A percentile compares a stretch with the other conserved stretches of the same genome.
phyloP scores from a whole-genome alignment of 2,113 vertebrate species.

The Hippolais icterina region DNA sequence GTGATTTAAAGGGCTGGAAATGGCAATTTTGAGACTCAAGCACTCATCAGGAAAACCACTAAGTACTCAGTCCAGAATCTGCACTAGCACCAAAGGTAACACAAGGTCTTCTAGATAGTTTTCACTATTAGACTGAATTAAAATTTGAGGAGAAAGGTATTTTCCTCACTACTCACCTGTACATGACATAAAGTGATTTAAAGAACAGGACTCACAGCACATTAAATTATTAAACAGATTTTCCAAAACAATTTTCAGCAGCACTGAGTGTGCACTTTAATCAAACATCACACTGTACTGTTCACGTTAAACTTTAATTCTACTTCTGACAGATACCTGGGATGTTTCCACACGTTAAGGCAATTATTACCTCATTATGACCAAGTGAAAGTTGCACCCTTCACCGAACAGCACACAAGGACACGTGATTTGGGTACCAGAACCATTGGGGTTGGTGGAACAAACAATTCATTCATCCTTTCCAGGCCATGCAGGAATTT shows the following conservation, averaged over 20 bases:
- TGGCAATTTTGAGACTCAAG: background rate
- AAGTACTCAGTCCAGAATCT: background rate
- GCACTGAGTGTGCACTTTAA: background rate
- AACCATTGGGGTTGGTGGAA: background rate
- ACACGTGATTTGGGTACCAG: background rate
- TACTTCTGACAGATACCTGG: background rate
- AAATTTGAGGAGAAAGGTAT: background rate
- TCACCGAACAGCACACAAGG: background rate
- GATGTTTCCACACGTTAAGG: background rate
- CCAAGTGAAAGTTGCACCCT: background rate
- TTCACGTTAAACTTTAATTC: background rate
- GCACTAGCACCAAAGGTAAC: background rate
- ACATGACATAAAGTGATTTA: background rate
- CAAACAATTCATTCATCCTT: background rate
- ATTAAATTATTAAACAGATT: background rate
- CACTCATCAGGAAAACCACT: background rate
- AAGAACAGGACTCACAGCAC: background rate
- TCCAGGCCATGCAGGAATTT: accelerated
- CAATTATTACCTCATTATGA: background rate
- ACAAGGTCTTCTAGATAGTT: background rate
- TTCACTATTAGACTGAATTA: background rate
- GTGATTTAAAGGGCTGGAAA: background rate
- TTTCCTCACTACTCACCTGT: background rate
- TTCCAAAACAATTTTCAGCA: background rate
- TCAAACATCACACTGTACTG: background rate